These are phyloP conservation scores for Drosophila anomalata DNA, from an alignment of 2,888 invertebrate species.

Conservation along the genomic window DNA sequence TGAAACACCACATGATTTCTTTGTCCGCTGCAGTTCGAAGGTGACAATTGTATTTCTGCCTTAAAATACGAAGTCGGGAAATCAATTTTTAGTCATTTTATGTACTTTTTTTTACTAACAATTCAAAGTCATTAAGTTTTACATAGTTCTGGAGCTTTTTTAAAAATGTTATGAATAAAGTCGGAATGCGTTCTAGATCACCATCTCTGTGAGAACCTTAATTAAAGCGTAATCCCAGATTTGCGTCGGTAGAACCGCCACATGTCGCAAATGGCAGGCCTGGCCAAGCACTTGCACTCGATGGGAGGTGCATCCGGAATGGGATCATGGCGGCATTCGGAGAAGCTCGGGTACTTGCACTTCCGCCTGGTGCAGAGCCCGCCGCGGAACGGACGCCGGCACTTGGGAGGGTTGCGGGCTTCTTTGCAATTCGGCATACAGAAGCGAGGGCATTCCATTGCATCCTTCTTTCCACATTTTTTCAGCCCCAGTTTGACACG, in stretches of 20 bases:
- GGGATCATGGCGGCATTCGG: slow-evolving; percentile 2
- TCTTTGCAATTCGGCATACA: slow-evolving; percentile 1
- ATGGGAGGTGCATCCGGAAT: not conserved
- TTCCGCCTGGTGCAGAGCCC: slow-evolving; percentile 1
- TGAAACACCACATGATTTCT: not conserved
- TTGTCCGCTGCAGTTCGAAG: not conserved
- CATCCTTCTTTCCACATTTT: not conserved
- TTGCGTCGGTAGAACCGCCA: not conserved
- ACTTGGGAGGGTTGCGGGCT: not conserved
- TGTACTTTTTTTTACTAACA: not conserved
- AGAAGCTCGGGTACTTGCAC: slow-evolving; percentile 14
- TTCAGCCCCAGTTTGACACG: slow-evolving; percentile 1
- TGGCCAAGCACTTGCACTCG: slow-evolving; percentile 3
- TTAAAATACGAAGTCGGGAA: no score
- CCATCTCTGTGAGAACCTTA: not conserved
- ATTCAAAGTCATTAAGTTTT: not conserved
- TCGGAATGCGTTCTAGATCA: not conserved
- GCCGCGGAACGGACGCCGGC: slow-evolving; percentile 1
- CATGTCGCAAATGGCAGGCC: slow-evolving; percentile 4
- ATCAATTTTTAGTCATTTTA: no score
- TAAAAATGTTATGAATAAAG: not conserved
- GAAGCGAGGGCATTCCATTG: slow-evolving; percentile 12
- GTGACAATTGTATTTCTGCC: not conserved
- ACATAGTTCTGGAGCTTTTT: not conserved
- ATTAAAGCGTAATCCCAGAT: not conserved